These are phyloP conservation scores for Hetaerina titia DNA, from an alignment of 2,888 invertebrate genomes.

Conservation along the genomic window DNA sequence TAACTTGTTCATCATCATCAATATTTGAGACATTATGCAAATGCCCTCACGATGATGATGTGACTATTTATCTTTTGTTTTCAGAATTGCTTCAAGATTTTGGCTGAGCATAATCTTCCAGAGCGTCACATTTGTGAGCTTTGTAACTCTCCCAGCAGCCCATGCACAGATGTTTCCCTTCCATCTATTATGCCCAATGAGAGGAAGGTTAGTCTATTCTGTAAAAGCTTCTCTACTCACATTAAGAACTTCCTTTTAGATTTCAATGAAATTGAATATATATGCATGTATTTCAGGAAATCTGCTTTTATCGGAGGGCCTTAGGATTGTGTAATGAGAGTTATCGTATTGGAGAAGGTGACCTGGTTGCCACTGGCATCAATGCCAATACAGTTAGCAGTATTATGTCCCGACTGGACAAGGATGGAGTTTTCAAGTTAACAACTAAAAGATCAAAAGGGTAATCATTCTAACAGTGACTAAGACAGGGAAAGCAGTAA, in stretches of 20 bases:
- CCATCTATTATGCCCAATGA: constrained; percentile 23
- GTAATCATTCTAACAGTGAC: background rate
- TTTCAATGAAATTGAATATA: background rate
- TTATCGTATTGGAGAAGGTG: background rate
- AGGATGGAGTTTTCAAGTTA: constrained; percentile 36
- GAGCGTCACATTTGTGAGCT: constrained; percentile 45
- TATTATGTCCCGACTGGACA: constrained; percentile 11
- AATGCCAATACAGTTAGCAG: background rate
- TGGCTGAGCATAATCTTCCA: background rate
- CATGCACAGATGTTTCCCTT: constrained; percentile 44
- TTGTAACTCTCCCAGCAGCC: background rate
- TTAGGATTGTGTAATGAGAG: background rate
- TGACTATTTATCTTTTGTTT: background rate
- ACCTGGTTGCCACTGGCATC: background rate
- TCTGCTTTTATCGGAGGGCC: constrained; percentile 37
- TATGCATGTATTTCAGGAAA: constrained; percentile 25
- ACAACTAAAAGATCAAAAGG: constrained; percentile 49
- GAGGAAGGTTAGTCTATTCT: constrained; percentile 28
- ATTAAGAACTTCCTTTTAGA: background rate
- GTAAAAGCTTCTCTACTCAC: background rate
- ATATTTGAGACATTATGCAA: no score
- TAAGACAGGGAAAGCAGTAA: background rate
- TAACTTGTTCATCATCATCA: no score
- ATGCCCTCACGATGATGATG: no score
- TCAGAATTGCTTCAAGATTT: constrained; percentile 50